Percentiles rank a stretch among this genome's conserved stretches.
These are phyloP conservation scores for Anguilla pacifica DNA, from an alignment of 2,797 vertebrate genomes.

Conservation along the genomic window DNA sequence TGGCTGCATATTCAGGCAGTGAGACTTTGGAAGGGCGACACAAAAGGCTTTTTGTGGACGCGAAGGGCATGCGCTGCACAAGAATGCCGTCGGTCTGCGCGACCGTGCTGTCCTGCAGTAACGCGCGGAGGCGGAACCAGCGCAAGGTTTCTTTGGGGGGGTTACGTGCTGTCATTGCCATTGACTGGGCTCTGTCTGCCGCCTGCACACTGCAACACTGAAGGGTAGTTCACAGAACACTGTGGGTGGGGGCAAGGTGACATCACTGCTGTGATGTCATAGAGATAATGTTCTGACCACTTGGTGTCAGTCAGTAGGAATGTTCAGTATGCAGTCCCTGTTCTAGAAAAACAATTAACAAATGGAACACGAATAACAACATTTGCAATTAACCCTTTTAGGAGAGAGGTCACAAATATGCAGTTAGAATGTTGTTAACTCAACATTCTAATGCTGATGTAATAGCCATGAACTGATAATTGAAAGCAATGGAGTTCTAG, in stretches of 20 bases:
- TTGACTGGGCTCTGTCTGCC: not conserved
- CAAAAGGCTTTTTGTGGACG: conserved; percentile 11
- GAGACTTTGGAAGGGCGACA: not conserved
- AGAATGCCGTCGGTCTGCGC: not conserved
- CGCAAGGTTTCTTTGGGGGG: not conserved
- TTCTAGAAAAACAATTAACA: not conserved
- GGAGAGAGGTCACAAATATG: too few species aligned
- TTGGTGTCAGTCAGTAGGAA: not conserved
- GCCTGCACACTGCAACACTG: not conserved
- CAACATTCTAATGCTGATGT: too few species aligned
- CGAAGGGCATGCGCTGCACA: not conserved
- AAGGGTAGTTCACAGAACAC: not conserved
- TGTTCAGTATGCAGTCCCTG: too few species aligned
- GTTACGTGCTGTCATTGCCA: not conserved
- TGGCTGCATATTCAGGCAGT: not conserved
- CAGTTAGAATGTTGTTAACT: too few species aligned
- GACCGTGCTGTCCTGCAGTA: not conserved
- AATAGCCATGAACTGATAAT: too few species aligned
- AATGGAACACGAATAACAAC: not conserved
- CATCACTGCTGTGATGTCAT: not conserved
- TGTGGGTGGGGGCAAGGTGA: not conserved
- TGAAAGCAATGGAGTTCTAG: too few species aligned
- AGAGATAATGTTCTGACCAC: not conserved
- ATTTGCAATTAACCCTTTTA: too few species aligned
- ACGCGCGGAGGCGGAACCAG: not conserved